Evolutionary conservation across 2,888 invertebrate genomes (phyloP).

Genomic region (Argyresthia goedartella): DNA sequence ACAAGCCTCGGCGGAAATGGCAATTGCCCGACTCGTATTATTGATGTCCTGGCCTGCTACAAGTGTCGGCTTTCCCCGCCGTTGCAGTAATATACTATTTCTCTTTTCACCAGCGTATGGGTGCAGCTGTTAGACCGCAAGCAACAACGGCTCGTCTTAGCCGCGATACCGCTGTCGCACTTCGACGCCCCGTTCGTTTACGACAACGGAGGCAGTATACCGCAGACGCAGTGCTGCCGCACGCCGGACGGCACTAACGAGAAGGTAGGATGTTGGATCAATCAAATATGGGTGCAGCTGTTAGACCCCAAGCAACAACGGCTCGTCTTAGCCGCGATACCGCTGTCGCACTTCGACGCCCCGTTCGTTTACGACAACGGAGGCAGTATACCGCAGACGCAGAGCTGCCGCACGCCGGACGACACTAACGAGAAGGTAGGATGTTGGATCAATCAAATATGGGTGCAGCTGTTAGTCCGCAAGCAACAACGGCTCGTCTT

Average conservation of each 20-base stretch:
- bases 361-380: conserved; percentile 46
- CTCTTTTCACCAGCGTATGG: too few species aligned
- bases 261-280: too few species aligned
- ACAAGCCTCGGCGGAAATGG: too few species aligned
- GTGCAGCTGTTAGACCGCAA: conserved; percentile 79
- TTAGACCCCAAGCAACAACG: conserved; percentile 89
- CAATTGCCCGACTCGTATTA: too few species aligned
- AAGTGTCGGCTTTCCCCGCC: too few species aligned
- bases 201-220: conserved; percentile 29
- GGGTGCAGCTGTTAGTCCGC: conserved; percentile 91
- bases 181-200: conserved; percentile 70
- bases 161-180: conserved; percentile 84
- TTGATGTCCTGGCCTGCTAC: too few species aligned
- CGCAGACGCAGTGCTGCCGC: conserved; percentile 12
- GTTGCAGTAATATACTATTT: too few species aligned
- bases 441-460: too few species aligned
- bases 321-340: conserved; percentile 86
- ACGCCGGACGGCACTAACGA: neutral
- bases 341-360: conserved; percentile 79
- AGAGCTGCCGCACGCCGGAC: neutral
- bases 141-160: conserved; percentile 87
- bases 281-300: too few species aligned
- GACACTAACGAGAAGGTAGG: neutral
- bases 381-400: conserved; percentile 23
- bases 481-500: conserved; percentile 88